Conservation (phyloP, 2,888 invertebrate genomes). For the Oligia latruncula region DNA sequence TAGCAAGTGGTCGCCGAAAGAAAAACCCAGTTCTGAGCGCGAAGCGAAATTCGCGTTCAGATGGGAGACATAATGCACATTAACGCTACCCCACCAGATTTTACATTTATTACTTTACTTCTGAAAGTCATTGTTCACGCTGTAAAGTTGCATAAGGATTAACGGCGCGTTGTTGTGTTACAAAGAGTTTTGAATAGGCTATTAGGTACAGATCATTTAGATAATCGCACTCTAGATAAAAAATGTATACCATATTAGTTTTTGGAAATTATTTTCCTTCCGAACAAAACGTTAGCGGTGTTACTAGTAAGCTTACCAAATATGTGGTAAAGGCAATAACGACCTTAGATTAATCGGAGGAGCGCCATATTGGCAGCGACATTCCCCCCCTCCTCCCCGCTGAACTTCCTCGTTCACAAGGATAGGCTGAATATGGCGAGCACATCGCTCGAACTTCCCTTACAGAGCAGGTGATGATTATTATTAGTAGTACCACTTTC, state of each 20-base stretch:
- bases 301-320: constrained; percentile 32
- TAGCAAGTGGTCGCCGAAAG: constrained; percentile 59
- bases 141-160: constrained; percentile 47
- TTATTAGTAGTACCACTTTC: constrained; percentile 86
- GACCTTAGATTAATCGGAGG: constrained; percentile 51
- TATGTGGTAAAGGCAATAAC: constrained; percentile 36
- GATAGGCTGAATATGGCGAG: constrained; percentile 76
- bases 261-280: constrained; percentile 23
- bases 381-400: constrained; percentile 39
- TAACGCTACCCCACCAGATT: constrained; percentile 21
- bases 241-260: background rate
- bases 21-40: constrained; percentile 74
- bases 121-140: constrained; percentile 33
- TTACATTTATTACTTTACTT: constrained; percentile 42
- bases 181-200: constrained; percentile 25
- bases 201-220: constrained; percentile 21
- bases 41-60: constrained; percentile 74
- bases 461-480: constrained; percentile 85
- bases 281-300: constrained; percentile 2
- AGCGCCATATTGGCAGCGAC: constrained; percentile 56
- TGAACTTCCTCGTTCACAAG: constrained; percentile 69
- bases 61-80: constrained; percentile 67
- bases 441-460: constrained; percentile 77
- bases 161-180: constrained; percentile 26
- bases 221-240: background rate